Evolutionary conservation across 2,888 invertebrate species (phyloP).

Genomic region (Kryphioiulus occultus): DNA sequence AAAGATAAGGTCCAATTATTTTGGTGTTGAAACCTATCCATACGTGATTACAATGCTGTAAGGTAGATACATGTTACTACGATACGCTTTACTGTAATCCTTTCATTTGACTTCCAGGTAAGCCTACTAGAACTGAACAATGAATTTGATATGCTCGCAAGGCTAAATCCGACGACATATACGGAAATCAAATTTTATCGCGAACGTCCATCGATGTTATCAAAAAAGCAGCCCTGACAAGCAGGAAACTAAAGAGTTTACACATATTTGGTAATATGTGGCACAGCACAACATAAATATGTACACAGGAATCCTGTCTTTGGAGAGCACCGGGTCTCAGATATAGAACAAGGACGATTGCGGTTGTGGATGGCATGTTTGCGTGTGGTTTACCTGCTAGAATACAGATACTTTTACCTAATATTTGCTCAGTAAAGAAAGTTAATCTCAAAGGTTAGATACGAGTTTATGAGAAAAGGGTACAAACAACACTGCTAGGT

Average conservation of each 20-base stretch:
- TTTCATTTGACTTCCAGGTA: background rate
- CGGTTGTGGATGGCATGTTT: background rate
- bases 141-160: background rate
- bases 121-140: background rate
- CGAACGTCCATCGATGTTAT: background rate
- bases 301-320: background rate
- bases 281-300: background rate
- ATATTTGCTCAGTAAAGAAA: background rate
- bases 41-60: too few species aligned
- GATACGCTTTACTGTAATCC: background rate
- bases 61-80: background rate
- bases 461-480: background rate
- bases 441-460: background rate
- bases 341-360: conserved; percentile 31
- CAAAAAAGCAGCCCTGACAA: background rate
- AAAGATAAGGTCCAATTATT: background rate
- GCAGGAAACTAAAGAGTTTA: conserved; percentile 8
- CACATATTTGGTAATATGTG: background rate
- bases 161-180: background rate
- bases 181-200: conserved; percentile 12
- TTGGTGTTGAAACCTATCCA: background rate
- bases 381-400: background rate
- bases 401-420: background rate
- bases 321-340: background rate
- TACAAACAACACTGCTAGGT: background rate